Evolutionary conservation across 2,888 invertebrate species (phyloP), one percentile per base, ranked within the genome.

Genomic region (Macaria notata): DNA sequence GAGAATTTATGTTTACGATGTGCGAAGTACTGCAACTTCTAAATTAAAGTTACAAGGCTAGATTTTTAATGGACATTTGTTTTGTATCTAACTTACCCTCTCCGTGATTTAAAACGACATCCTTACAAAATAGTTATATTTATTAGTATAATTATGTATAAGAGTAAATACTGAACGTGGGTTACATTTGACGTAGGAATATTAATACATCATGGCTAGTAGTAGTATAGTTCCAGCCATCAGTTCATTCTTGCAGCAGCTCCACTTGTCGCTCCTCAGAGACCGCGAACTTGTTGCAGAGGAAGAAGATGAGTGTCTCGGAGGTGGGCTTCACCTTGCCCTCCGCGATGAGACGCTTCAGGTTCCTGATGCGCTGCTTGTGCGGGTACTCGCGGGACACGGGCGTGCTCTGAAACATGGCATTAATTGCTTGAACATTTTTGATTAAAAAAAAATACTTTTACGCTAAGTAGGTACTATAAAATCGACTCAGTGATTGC

Each of bases 331-430:
- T 87, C 44, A 92, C 83, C 71, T 90, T 92, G 52, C 88, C 90
- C 54, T 87, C 84, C 4, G 80, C 81, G 69, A 92, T 91, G 41
- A 92, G 79, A 52, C 81, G 75, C 60, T 92, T 86, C 62, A 94
- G 86, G 79, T 94, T 93, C 63, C 93, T 88, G 56, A 94, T 89
- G 69, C 93, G 93, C 75, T 93, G 93, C 82, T 93, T 93, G 81
- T 94, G 94, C 30, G 94, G 93, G 72, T 93, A 92, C 79, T 93
- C 93, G 78, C 86, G 78, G 31, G 79, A 76, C 39, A 49, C 64
- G 4, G 65, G 4, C 33, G 42, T 44, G 31, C 64, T 56, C 81
- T 85, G 77, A 45, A 76, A 75, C 54, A 59, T 19, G 2, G 1
- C 19, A 63, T 51, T 51, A 50, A 46, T 43, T 19, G 19, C 19